Evolutionary conservation across 2,888 invertebrate species (phyloP).

Genomic region (Mechanitis mazaeus): DNA sequence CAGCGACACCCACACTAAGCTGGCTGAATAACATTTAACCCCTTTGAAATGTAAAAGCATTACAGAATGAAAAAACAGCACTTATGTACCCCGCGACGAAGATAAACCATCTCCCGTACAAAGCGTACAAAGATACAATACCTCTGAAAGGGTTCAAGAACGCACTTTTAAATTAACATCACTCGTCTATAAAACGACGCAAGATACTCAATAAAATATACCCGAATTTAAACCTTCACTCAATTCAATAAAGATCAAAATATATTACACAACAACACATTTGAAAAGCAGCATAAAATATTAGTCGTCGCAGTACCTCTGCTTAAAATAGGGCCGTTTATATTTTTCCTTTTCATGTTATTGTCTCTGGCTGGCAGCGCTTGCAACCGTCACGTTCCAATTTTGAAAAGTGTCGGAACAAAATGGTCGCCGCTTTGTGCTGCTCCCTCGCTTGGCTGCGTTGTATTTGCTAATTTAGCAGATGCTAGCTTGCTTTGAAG

Average conservation of each 20-base stretch:
- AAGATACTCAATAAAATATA: conserved; percentile 38
- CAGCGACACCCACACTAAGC: conserved; percentile 70
- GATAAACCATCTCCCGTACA: conserved; percentile 76
- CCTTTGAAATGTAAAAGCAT: conserved; percentile 77
- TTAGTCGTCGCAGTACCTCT: conserved; percentile 57
- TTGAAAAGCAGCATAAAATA: conserved; percentile 55
- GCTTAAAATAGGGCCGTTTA: conserved; percentile 75
- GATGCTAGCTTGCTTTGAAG: conserved; percentile 67
- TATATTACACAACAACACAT: conserved; percentile 40
- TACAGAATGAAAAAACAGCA: conserved; percentile 77
- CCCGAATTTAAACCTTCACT: conserved; percentile 44
- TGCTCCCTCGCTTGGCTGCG: conserved; percentile 50
- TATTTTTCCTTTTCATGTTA: conserved; percentile 77
- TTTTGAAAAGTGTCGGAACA: conserved; percentile 77
- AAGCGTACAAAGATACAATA: conserved; percentile 77
- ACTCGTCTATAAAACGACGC: conserved; percentile 45
- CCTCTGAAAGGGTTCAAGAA: conserved; percentile 78
- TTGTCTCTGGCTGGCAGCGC: conserved; percentile 73
- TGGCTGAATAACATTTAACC: conserved; percentile 76
- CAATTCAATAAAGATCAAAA: conserved; percentile 24
- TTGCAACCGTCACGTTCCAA: conserved; percentile 77
- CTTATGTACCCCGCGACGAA: conserved; percentile 75
- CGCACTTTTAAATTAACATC: conserved; percentile 76
- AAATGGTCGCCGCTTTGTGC: conserved; percentile 74
- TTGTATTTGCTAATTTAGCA: conserved; percentile 70